Evolutionary conservation across 2,797 vertebrate species (phyloP).

Genomic region (Denticeps clupeoides): DNA sequence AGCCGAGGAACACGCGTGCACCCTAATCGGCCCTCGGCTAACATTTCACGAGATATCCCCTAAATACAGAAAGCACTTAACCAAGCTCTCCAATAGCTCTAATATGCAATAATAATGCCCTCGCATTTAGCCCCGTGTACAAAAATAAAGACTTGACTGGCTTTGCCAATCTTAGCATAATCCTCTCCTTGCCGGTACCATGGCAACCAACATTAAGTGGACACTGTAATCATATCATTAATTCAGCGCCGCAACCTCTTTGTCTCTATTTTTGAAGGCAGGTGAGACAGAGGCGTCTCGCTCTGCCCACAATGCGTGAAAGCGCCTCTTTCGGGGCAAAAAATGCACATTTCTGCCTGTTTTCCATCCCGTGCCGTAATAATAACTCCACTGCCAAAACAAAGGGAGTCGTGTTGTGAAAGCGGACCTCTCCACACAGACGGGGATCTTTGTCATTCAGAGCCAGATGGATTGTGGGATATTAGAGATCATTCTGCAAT

Average conservation of each 20-base stretch:
- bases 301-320: slow-evolving; percentile 9
- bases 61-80: slow-evolving; percentile 10
- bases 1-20: too few relatives aligned
- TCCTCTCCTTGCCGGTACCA: slow-evolving; percentile 22
- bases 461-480: too few relatives aligned
- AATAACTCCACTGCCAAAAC: slow-evolving; percentile 15
- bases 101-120: slow-evolving; percentile 26
- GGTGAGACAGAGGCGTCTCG: slow-evolving; percentile 13
- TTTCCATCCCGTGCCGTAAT: too few relatives aligned
- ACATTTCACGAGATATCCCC: too few relatives aligned
- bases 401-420: too few relatives aligned
- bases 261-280: slow-evolving; percentile 35
- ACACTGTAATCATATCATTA: slow-evolving; percentile 38
- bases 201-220: slow-evolving; percentile 39
- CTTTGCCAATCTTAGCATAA: slow-evolving; percentile 23
- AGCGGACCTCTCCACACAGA: too few relatives aligned
- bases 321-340: background rate
- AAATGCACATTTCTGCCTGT: too few relatives aligned
- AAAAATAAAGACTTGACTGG: slow-evolving; percentile 28
- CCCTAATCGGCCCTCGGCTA: too few relatives aligned
- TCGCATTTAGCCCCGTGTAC: slow-evolving; percentile 17
- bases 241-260: slow-evolving; percentile 31
- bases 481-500: too few relatives aligned
- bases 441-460: too few relatives aligned
- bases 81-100: slow-evolving; percentile 17